Evolutionary conservation across 1,140 invertebrate species (phyloP), one percentile per base, ranked within the genome.

Genomic region (Trachelipus rathkii): DNA sequence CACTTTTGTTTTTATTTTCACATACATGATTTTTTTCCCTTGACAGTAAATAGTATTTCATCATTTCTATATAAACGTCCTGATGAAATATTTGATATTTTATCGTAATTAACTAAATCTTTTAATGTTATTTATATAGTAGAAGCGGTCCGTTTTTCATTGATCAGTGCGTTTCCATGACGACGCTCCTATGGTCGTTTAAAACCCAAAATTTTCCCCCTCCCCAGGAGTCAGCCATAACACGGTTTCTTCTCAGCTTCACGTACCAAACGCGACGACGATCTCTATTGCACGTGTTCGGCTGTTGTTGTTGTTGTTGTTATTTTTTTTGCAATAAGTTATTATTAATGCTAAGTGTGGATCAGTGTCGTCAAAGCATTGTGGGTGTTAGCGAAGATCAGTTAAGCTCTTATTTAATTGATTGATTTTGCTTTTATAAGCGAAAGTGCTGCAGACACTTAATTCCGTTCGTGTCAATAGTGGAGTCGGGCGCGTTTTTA

Each of bases 141-240:
- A 60, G 11, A 60, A 19, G 2, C 8, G 50, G 50, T 60, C 19
- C 19, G 11, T 60, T 19, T 60, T 19, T 60, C 50, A 60, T 60
- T 60, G 50, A 60, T 60, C 50, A 60, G 19, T 60, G 11, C 11
- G 50, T 60, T 8, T 60, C 50, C 50, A 60, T 60, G 50, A 19
- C 50, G 19, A 60, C 50, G 19, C 11, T 19, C 50, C 50, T 19
- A 19, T 60, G 4, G 50, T 60, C 50, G 50, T 60, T 60, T 4
- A 15, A 19, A 13, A 13, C 50, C 50, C 3, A 19, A 13, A 15
- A 15, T 60, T 60, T 15, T 8, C 50, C 50, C 50, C 50, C 50
- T 60, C 50, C 50, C 50, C 50, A 60, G 11, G 11, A 60, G 50
- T 60, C 50, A 60, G 50, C 50, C 50, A 60, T 60, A 60, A 60